Evolutionary conservation across 2,797 vertebrate species (phyloP).

Genomic region (Acanthurus tractus): DNA sequence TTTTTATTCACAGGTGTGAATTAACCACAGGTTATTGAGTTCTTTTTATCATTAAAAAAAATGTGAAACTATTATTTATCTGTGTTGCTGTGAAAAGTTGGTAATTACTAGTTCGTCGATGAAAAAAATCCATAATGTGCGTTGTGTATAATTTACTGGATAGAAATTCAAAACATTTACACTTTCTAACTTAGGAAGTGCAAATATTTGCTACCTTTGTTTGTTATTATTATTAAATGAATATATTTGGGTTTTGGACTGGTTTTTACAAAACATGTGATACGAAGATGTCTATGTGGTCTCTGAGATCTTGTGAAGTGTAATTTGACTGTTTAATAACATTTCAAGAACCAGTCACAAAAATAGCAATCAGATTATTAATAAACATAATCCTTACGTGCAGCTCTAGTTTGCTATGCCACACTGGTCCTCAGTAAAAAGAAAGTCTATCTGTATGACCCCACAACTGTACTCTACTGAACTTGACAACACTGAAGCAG

Average conservation of each 20-base stretch:
- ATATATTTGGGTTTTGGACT: neutral
- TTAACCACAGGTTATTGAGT: too few relatives aligned
- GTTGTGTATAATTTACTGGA: neutral
- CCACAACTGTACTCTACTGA: neutral
- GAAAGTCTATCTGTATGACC: neutral
- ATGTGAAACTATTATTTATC: too few relatives aligned
- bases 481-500: conserved; percentile 27
- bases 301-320: neutral
- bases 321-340: neutral
- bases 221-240: neutral
- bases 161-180: neutral
- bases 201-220: neutral
- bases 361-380: neutral
- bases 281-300: neutral
- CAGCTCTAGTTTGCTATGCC: neutral
- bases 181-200: neutral
- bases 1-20: too few relatives aligned
- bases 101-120: too few relatives aligned
- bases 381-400: neutral
- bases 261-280: neutral
- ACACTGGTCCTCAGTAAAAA: neutral
- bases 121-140: too few relatives aligned
- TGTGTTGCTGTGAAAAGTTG: too few relatives aligned
- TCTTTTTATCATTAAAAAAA: too few relatives aligned
- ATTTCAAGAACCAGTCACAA: neutral